Evolutionary conservation across 2,888 invertebrate species (phyloP).

Genomic region (Xestia sexstrigata): DNA sequence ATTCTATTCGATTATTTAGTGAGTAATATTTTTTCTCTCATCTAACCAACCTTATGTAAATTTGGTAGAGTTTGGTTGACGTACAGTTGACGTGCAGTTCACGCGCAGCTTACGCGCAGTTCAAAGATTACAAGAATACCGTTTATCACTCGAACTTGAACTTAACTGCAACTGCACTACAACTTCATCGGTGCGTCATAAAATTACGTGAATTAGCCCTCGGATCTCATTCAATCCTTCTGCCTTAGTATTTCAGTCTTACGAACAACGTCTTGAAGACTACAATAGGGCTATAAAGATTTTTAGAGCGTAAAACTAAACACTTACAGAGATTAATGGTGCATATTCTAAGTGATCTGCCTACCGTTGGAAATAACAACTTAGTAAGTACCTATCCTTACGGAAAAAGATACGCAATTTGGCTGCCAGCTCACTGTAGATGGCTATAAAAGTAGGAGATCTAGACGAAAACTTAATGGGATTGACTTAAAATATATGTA

Average conservation of each 20-base stretch:
- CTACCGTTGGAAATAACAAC: neutral
- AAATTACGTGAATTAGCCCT: too few relatives aligned
- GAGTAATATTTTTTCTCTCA: too few relatives aligned
- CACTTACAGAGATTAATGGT: conserved; percentile 19
- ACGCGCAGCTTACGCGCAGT: too few relatives aligned
- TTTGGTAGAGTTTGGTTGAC: too few relatives aligned
- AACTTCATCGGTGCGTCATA: too few relatives aligned
- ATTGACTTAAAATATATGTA: neutral
- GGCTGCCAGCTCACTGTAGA: neutral
- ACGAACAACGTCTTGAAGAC: conserved; percentile 15
- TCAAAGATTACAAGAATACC: too few relatives aligned
- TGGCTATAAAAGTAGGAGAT: neutral
- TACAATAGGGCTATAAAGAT: conserved; percentile 29
- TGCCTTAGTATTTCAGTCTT: neutral
- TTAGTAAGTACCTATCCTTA: neutral
- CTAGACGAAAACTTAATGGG: neutral
- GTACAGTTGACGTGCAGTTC: too few relatives aligned
- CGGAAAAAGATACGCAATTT: neutral
- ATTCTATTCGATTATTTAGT: too few relatives aligned
- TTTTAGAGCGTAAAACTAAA: conserved; percentile 40
- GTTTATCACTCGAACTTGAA: too few relatives aligned
- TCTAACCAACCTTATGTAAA: too few relatives aligned
- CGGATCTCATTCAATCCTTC: neutral
- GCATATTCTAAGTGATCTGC: conserved; percentile 1
- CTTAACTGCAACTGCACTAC: too few relatives aligned